Conservation (phyloP, 2,113 vertebrate species). For the Lagopus muta region DNA sequence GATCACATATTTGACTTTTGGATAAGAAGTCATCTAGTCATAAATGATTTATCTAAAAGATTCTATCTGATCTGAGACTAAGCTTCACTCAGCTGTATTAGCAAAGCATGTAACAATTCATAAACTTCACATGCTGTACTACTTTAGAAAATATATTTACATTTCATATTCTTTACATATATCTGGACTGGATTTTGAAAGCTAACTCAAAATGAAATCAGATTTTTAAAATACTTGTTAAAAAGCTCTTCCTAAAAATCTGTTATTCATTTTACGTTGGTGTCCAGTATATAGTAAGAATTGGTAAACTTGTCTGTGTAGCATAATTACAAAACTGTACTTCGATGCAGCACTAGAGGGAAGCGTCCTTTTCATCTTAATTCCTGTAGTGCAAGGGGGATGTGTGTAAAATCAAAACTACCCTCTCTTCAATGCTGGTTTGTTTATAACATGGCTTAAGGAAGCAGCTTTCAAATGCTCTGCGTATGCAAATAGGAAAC, state of each 20-base stretch:
- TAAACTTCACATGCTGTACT: slow-evolving; percentile 56
- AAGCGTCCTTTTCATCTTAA: slow-evolving; percentile 57
- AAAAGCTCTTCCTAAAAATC: slow-evolving; percentile 59
- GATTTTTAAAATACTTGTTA: slow-evolving; percentile 59
- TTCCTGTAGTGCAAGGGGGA: slow-evolving; percentile 56
- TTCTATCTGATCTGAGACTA: slow-evolving; percentile 62
- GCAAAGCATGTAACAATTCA: slow-evolving; percentile 54
- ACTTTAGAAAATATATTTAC: slow-evolving; percentile 63
- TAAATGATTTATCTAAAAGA: slow-evolving; percentile 64
- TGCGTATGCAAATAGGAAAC: slow-evolving; percentile 52
- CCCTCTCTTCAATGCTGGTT: slow-evolving; percentile 28
- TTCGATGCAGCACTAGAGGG: slow-evolving; percentile 42
- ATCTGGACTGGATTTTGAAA: slow-evolving; percentile 57
- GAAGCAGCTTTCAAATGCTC: slow-evolving; percentile 34
- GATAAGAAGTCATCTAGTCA: slow-evolving; percentile 65
- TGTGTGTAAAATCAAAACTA: slow-evolving; percentile 59
- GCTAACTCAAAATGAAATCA: slow-evolving; percentile 66
- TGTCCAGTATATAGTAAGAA: slow-evolving; percentile 61
- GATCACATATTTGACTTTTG: slow-evolving; percentile 71
- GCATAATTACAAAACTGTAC: slow-evolving; percentile 59
- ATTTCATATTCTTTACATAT: slow-evolving; percentile 49
- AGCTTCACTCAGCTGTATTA: slow-evolving; percentile 42
- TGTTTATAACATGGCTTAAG: slow-evolving; percentile 29
- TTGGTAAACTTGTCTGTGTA: slow-evolving; percentile 61
- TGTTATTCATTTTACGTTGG: slow-evolving; percentile 58